Evolutionary conservation across 2,113 vertebrate species (phyloP).

Genomic region (Trichechus manatus): DNA sequence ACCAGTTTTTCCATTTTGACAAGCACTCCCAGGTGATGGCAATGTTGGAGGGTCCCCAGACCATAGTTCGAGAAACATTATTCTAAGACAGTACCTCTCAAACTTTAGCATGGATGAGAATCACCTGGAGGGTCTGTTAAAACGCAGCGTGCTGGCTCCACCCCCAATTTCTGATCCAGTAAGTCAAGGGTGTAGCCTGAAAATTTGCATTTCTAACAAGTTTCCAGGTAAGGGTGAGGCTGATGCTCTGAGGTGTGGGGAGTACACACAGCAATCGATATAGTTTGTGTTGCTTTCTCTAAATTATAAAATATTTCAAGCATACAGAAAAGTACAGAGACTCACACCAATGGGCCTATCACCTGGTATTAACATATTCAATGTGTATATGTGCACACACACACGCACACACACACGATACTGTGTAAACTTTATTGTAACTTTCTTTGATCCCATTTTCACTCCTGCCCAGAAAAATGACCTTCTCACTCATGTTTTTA

Average conservation of each 20-base stretch:
- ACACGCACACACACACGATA: not conserved
- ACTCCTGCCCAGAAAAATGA: conserved; percentile 10
- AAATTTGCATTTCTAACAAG: not conserved
- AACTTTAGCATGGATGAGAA: not conserved
- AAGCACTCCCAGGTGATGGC: not conserved
- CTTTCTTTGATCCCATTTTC: conserved; percentile 14
- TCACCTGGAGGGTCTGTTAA: not conserved
- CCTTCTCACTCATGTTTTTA: not conserved
- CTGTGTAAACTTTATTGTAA: not conserved
- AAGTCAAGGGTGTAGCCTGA: not conserved
- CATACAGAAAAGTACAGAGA: not conserved
- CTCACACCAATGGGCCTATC: not conserved
- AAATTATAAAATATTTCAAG: not conserved
- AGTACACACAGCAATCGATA: not conserved
- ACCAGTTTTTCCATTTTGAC: not conserved
- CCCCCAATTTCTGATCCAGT: not conserved
- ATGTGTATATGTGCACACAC: not conserved
- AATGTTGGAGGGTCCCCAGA: not conserved
- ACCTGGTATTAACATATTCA: not conserved
- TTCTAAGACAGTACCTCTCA: not conserved
- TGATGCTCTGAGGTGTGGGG: not conserved
- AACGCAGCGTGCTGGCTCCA: too few relatives aligned
- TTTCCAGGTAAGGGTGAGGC: not conserved
- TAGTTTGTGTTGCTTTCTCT: not conserved
- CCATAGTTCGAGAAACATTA: not conserved